A percentile compares a stretch with the other conserved stretches of the same genome.
These are phyloP conservation scores for Rotaria socialis DNA, from an alignment of 2,888 invertebrate genomes.

Conservation along the genomic window DNA sequence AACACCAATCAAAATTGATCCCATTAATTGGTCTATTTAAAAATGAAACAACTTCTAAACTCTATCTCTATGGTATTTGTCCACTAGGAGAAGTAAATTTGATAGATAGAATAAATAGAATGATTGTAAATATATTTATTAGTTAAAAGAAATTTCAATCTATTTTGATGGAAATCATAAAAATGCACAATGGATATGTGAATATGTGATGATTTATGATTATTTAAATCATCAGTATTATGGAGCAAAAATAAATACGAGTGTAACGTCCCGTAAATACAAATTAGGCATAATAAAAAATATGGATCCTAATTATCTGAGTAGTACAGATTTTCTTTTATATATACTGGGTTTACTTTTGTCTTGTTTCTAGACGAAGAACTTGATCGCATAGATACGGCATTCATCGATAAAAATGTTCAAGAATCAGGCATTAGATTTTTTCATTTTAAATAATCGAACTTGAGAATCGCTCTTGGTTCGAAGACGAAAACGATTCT, in stretches of 20 bases:
- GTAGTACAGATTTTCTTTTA: neutral
- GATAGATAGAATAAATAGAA: neutral
- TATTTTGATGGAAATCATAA: neutral
- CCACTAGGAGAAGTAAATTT: neutral
- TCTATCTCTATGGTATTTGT: constrained; percentile 1
- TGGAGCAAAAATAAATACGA: neutral
- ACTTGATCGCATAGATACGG: neutral
- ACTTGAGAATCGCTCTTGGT: no score
- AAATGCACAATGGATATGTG: neutral
- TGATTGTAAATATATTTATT: neutral
- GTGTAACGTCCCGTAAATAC: neutral
- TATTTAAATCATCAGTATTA: constrained; percentile 14
- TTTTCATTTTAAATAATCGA: no score
- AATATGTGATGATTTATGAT: constrained; percentile 5
- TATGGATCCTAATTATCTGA: neutral
- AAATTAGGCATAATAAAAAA: neutral
- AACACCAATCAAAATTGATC: neutral
- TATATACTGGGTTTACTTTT: no score
- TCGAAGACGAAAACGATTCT: neutral
- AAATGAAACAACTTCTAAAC: neutral
- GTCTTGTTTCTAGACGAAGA: neutral
- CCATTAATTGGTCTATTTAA: neutral
- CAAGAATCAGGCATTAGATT: neutral
- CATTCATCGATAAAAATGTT: neutral
- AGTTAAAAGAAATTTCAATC: neutral